Evolutionary conservation across 1,140 invertebrate genomes (phyloP), one percentile per base, ranked within the genome.

Genomic region (Trichogramma pretiosum): DNA sequence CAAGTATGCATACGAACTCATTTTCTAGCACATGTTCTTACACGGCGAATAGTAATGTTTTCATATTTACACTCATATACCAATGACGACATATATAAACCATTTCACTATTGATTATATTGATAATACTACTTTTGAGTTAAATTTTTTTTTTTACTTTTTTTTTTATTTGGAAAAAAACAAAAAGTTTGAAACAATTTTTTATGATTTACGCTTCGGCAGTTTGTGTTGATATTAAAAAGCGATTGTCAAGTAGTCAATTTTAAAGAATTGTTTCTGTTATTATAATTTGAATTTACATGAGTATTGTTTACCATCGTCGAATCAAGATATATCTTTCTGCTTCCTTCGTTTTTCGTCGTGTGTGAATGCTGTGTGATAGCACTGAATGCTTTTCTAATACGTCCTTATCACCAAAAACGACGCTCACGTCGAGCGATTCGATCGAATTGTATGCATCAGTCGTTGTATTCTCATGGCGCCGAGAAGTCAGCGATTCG

Each of bases 181-280:
- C n/a, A n/a, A n/a, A n/a, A n/a, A n/a, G n/a, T n/a, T 11, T 51
- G 47, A 45, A 61, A 65, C 54, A 61, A 58, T 60, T 65, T 64
- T 60, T 65, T 48, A 57, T 60, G 38, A 56, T 60, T 57, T 57
- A 61, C 57, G 53, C 48, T 34, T 51, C 55, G 61, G 39, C 55
- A 59, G 44, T 56, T 14, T 50, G 34, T 34, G 26, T 19, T n/a
- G n/a, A n/a, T 46, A 54, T 22, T 33, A 16, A 48, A 37, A 41
- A 11, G 44, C 48, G 38, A 52, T 65, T 65, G 56, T 52, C 57
- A 58, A 39, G 54, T 48, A 16, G 53, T 61, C 59, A 48, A 58
- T 59, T 53, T 52, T 61, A 57, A 60, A 45, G 51, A 54, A 55
- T 59, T 48, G 53, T 57, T 52, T 59, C 38, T 21, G 26, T 48